These are phyloP conservation scores for Okamejei kenojei DNA, from an alignment of 2,797 vertebrate species.

Conservation along the genomic window DNA sequence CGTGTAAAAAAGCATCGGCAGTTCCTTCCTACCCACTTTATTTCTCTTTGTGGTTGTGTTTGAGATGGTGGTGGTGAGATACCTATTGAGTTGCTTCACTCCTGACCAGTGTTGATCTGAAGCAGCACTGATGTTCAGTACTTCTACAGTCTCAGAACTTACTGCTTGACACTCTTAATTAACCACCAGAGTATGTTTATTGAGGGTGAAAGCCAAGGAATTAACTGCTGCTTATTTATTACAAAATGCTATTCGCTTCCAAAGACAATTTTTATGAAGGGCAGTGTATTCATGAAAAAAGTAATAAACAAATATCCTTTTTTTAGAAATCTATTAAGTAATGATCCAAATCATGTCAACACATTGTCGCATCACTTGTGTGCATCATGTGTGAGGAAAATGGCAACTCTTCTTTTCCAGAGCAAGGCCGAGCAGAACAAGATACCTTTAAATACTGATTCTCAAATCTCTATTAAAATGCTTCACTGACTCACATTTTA, in stretches of 20 bases:
- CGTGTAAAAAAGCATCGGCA: too few relatives aligned
- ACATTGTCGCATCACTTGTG: background rate
- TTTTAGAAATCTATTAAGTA: background rate
- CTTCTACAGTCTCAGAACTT: background rate
- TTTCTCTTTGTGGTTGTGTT: too few relatives aligned
- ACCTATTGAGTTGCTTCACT: background rate
- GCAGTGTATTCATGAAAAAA: constrained; percentile 11
- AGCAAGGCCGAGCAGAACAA: background rate
- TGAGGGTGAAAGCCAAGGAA: background rate
- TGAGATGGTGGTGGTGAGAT: too few relatives aligned
- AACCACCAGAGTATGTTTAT: background rate
- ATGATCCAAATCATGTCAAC: background rate
- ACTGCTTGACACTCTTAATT: constrained; percentile 5
- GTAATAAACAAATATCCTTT: background rate
- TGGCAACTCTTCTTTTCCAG: background rate
- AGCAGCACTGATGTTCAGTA: background rate
- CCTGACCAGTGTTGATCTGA: background rate
- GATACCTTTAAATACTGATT: background rate
- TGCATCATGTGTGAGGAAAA: background rate
- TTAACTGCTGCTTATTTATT: constrained; percentile 21
- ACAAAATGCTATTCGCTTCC: background rate
- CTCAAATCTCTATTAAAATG: background rate
- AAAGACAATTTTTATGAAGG: background rate
- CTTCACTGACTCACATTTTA: background rate
- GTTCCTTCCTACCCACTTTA: too few relatives aligned